A percentile compares a stretch with the other conserved stretches of the same genome.
These are phyloP conservation scores for Lomographa bimaculata DNA, from an alignment of 2,888 invertebrate species.

Conservation along the genomic window DNA sequence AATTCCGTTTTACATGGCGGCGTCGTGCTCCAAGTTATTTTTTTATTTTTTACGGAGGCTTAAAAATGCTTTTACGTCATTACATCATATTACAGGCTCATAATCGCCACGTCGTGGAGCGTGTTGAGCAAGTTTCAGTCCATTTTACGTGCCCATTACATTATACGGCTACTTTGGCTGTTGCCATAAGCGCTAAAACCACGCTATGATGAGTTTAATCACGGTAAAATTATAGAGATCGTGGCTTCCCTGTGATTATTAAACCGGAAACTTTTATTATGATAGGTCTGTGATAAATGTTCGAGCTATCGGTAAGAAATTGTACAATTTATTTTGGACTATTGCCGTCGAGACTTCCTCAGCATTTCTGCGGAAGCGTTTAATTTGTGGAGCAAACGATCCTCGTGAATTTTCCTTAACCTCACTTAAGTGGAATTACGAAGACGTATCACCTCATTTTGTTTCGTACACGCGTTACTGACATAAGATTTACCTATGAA, in stretches of 20 bases:
- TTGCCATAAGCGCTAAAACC: conserved; percentile 30
- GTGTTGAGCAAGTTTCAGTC: conserved; percentile 45
- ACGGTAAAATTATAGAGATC: conserved; percentile 21
- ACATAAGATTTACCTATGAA: conserved; percentile 33
- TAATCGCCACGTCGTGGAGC: conserved; percentile 45
- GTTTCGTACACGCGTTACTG: conserved; percentile 15
- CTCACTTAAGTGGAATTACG: conserved; percentile 24
- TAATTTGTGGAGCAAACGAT: conserved; percentile 28
- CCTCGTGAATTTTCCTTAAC: conserved; percentile 25
- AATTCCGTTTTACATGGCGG: conserved; percentile 36
- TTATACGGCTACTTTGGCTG: conserved; percentile 32
- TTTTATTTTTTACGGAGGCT: conserved; percentile 37
- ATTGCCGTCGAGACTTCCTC: neutral
- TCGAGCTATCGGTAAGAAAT: too few relatives aligned
- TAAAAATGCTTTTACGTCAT: conserved; percentile 56
- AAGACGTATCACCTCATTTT: conserved; percentile 31
- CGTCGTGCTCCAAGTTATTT: conserved; percentile 32
- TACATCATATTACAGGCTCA: conserved; percentile 47
- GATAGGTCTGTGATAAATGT: neutral
- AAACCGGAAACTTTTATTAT: conserved; percentile 9
- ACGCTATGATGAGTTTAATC: conserved; percentile 34
- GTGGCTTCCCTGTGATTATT: conserved; percentile 11
- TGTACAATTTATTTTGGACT: conserved; percentile 4
- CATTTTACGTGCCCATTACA: conserved; percentile 39
- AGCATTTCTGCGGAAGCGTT: conserved; percentile 17